Percentiles rank a stretch among this genome's conserved stretches.
Evolutionary conservation across 2,113 vertebrate species (phyloP).

Genomic region (Gobius niger): DNA sequence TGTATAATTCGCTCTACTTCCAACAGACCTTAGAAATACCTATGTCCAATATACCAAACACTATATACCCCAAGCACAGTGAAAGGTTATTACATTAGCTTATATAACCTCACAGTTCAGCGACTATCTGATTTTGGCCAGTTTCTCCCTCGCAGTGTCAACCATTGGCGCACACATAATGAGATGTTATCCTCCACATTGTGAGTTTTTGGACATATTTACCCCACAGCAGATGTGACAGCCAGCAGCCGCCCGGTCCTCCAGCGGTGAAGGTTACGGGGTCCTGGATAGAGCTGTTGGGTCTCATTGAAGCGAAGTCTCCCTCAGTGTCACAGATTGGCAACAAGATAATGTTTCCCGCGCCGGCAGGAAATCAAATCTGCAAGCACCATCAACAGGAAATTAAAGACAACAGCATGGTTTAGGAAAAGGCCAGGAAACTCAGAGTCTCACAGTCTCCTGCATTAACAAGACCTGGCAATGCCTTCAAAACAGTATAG

Average conservation of each 20-base stretch:
- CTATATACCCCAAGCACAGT: neutral
- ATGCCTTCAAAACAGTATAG: conserved; percentile 10
- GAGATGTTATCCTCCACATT: conserved; percentile 1
- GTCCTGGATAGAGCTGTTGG: conserved; percentile 15
- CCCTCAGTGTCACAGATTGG: conserved; percentile 32
- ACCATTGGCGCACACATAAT: neutral
- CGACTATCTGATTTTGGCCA: neutral
- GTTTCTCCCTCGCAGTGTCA: neutral
- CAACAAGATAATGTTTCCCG: conserved; percentile 50
- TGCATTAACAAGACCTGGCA: conserved; percentile 32
- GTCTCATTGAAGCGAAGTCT: conserved; percentile 20
- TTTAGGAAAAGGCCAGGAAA: conserved; percentile 49
- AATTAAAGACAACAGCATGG: conserved; percentile 67
- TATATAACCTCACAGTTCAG: neutral
- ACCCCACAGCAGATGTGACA: conserved; percentile 19
- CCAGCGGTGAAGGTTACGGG: neutral
- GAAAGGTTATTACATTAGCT: neutral
- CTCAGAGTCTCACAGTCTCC: conserved; percentile 26
- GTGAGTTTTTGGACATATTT: conserved; percentile 19
- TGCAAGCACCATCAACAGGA: conserved; percentile 67
- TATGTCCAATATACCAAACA: too few relatives aligned
- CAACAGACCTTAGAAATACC: too few relatives aligned
- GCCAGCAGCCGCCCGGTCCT: neutral
- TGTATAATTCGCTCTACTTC: too few relatives aligned
- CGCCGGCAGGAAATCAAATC: conserved; percentile 67